Evolutionary conservation across 1,140 invertebrate species (phyloP).

Genomic region (Streblospio benedicti): DNA sequence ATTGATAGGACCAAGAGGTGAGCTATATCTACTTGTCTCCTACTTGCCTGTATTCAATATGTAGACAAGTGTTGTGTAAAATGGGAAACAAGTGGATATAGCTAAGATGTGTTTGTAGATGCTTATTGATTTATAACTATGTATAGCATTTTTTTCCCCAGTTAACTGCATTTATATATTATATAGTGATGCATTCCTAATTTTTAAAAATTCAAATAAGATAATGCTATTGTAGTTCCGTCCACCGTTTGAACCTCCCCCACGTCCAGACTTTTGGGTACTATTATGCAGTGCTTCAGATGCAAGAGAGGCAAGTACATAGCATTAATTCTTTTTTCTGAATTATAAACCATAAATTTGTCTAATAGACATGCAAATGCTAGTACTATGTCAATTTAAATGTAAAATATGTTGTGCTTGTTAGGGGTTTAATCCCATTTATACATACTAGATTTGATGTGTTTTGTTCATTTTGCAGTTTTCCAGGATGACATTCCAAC

Average conservation of each 20-base stretch:
- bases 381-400: background rate
- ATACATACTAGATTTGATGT: background rate
- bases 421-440: background rate
- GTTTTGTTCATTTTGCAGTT: slow-evolving; percentile 1
- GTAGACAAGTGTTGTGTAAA: background rate
- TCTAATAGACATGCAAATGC: background rate
- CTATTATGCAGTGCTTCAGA: background rate
- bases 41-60: background rate
- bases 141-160: background rate
- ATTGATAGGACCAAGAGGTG: background rate
- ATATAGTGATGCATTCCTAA: background rate
- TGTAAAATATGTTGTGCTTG: background rate
- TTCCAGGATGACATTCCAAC: background rate
- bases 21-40: background rate
- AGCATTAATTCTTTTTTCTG: background rate
- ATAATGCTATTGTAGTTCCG: background rate
- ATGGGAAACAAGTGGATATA: background rate
- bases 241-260: background rate
- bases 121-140: background rate
- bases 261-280: background rate
- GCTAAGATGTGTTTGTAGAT: background rate
- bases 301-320: background rate
- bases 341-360: background rate
- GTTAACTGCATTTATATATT: background rate
- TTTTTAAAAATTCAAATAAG: no score